Conservation (phyloP, 2,888 invertebrate genomes). For the Polydrusus cervinus region DNA sequence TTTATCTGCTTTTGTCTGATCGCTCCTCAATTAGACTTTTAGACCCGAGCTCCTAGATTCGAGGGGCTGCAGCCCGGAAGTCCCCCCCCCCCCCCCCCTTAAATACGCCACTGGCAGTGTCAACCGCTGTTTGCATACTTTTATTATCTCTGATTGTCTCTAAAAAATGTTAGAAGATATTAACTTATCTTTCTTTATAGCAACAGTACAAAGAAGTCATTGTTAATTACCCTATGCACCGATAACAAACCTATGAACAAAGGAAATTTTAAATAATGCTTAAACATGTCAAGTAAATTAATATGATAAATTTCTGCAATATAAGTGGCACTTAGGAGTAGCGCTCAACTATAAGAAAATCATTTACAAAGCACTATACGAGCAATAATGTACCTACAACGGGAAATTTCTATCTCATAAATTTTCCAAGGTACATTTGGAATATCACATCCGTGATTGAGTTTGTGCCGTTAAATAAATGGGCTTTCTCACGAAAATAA, state of each 20-base stretch:
- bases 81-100: no score
- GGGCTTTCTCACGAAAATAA: constrained; percentile 44
- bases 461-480: constrained; percentile 52
- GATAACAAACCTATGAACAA: background rate
- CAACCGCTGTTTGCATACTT: no score
- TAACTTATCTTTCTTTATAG: no score
- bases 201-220: background rate
- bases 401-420: constrained; percentile 44
- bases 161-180: no score
- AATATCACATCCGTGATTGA: constrained; percentile 50
- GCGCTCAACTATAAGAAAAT: constrained; percentile 16
- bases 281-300: background rate
- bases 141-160: no score
- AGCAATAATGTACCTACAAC: constrained; percentile 41
- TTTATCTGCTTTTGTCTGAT: no score
- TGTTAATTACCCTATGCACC: background rate
- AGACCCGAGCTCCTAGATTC: no score
- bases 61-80: no score
- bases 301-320: background rate
- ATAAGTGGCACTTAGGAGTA: constrained; percentile 12
- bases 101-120: no score
- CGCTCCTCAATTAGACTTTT: no score
- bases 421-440: constrained; percentile 45
- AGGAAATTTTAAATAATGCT: background rate
- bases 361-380: constrained; percentile 38